Base-by-base conservation (phyloP, 1,140 invertebrate genomes). In the Leptinotarsa texana region DNA sequence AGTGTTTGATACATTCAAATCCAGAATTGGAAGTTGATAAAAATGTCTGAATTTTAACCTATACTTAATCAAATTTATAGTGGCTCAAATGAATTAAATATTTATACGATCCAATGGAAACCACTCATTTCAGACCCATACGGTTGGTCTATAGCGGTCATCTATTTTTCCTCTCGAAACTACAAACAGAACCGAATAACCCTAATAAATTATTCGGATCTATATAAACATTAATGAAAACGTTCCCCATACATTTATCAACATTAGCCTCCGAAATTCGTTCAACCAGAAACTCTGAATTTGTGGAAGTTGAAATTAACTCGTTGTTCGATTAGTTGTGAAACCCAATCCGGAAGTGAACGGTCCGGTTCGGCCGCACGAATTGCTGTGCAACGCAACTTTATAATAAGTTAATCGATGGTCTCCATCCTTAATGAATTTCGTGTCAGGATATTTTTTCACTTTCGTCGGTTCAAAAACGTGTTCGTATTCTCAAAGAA, bases 301-400 rank as follows among this genome's bases (percentile, higher is more conserved):
- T 57, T 57, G 51, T 57, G 51, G 51, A 57, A 57, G 51, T 57
- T 57, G 51, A 57, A 57, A 57, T 57, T 57, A 57, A 57, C 51
- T 57, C 51, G 51, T 57, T 57, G 51, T 57, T 57, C 51, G 51
- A 57, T 57, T 57, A 57, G 51, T 57, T 57, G 51, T 18, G 13
- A 57, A 57, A 57, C 51, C 51, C 51, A 6, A 57, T 57, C 51
- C 51, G 51, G 51, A 57, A 57, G 51, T 18, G 51, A 57, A 57
- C 15, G 51, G 51, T 17, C 51, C 51, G 51, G 15, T 57, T 13
- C 13, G 51, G 51, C n/a, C 51, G n/a, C 51, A 57, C 51, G n/a
- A 18, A 57, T 18, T 57, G 51, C 51, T 57, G 51, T 57, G 51
- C 51, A 57, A 57, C 51, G 51, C 51, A 57, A 57, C 51, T 57